Percentiles rank a stretch among this genome's conserved stretches.
phyloP scores from a whole-genome alignment of 2,888 invertebrate species.

The Cryptus armator region DNA sequence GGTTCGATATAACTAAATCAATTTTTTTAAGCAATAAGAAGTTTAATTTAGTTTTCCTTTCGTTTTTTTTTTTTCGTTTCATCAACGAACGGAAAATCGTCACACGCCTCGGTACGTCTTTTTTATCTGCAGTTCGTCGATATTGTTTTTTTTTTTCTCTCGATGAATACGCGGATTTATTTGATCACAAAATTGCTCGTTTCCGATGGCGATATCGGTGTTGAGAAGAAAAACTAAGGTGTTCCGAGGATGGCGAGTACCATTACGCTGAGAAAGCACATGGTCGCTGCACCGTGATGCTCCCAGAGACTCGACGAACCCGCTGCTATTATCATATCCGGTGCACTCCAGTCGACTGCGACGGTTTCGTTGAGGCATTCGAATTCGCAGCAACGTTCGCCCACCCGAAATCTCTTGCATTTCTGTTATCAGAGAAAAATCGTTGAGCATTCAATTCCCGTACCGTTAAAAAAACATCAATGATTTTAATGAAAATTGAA shows the following conservation, averaged over 20 bases:
- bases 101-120: neutral
- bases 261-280: conserved; percentile 46
- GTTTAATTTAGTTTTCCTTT: neutral
- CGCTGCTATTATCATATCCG: conserved; percentile 78
- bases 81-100: conserved; percentile 1
- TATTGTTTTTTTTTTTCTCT: conserved; percentile 11
- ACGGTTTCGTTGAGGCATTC: conserved; percentile 90
- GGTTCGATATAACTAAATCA: neutral
- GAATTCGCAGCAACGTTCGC: conserved; percentile 95
- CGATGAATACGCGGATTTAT: conserved; percentile 20
- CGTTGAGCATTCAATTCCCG: neutral
- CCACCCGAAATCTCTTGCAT: conserved; percentile 94
- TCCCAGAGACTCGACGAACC: conserved; percentile 70
- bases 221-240: conserved; percentile 66
- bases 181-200: conserved; percentile 35
- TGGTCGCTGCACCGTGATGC: conserved; percentile 41
- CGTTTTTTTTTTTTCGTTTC: neutral
- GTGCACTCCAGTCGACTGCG: conserved; percentile 77
- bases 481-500: neutral
- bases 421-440: conserved; percentile 86
- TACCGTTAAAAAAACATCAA: neutral
- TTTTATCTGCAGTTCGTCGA: neutral
- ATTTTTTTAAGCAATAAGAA: neutral
- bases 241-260: conserved; percentile 64
- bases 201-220: conserved; percentile 30